Conservation (phyloP, 2,888 invertebrate species). For the Cheiracanthium punctorium region DNA sequence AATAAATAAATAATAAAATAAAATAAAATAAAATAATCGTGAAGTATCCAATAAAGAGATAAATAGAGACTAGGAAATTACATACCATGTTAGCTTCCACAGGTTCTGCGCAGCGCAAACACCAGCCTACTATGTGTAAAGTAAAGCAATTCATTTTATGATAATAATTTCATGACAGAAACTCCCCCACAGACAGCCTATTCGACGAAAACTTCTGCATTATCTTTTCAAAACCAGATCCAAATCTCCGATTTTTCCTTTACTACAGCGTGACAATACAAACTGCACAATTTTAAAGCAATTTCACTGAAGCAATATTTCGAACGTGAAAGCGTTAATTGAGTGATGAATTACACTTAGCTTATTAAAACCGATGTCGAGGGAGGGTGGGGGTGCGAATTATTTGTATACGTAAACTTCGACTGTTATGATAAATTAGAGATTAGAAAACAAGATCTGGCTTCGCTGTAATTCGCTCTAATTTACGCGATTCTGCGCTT, state of each 20-base stretch:
- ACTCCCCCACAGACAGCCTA: too few relatives aligned
- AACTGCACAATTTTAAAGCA: conserved; percentile 52
- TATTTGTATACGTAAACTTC: conserved; percentile 45
- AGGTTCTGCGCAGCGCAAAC: too few relatives aligned
- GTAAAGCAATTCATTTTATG: too few relatives aligned
- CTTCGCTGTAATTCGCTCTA: conserved; percentile 25
- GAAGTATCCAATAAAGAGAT: too few relatives aligned
- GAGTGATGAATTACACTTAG: conserved; percentile 51
- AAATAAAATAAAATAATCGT: too few relatives aligned
- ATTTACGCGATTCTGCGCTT: conserved; percentile 33
- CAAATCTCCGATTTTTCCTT: neutral
- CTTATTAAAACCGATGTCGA: conserved; percentile 35
- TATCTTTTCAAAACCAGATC: neutral
- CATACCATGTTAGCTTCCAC: too few relatives aligned
- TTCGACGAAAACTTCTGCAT: too few relatives aligned
- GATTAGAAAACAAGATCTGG: conserved; percentile 43
- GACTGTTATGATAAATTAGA: conserved; percentile 35
- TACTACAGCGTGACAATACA: neutral
- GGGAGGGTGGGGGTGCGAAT: conserved; percentile 25
- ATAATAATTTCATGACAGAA: too few relatives aligned
- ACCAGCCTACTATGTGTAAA: too few relatives aligned
- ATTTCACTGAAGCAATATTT: conserved; percentile 33
- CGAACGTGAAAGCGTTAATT: conserved; percentile 51
- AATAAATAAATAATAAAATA: too few relatives aligned
- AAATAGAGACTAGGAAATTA: too few relatives aligned